A percentile compares a stretch with the other conserved stretches of the same genome.
These are phyloP conservation scores for Alcis repandata DNA, from an alignment of 2,888 invertebrate genomes.

Conservation along the genomic window DNA sequence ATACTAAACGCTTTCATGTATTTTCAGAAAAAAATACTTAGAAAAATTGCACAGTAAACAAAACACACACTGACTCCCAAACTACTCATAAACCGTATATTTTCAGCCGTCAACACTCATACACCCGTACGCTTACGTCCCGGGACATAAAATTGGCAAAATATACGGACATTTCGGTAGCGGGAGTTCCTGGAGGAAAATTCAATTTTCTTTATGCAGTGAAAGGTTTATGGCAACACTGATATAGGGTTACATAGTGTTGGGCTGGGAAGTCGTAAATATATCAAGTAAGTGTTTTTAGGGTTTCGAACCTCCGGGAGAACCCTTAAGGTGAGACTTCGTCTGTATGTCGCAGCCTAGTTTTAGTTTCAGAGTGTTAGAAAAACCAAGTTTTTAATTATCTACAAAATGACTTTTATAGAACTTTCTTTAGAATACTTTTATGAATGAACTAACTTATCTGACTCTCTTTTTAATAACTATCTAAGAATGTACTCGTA, in stretches of 20 bases:
- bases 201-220: conserved; percentile 73
- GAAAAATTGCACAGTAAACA: background rate
- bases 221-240: conserved; percentile 69
- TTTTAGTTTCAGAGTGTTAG: no score
- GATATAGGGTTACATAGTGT: conserved; percentile 62
- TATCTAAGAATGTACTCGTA: no score
- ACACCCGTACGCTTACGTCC: conserved; percentile 24
- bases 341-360: no score
- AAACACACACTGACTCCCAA: conserved; percentile 4
- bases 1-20: no score
- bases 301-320: no score
- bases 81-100: conserved; percentile 57
- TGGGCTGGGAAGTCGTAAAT: conserved; percentile 43
- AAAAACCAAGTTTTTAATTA: no score
- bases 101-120: conserved; percentile 59
- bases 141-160: conserved; percentile 36
- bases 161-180: conserved; percentile 37
- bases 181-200: conserved; percentile 71
- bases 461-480: no score
- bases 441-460: no score
- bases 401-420: no score
- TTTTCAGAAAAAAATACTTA: background rate
- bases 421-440: no score
- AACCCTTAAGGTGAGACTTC: no score
- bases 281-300: no score